A percentile compares a stretch with the other conserved stretches of the same genome.
Conservation (phyloP, 2,113 vertebrate genomes). For the Chionomys nivalis region DNA sequence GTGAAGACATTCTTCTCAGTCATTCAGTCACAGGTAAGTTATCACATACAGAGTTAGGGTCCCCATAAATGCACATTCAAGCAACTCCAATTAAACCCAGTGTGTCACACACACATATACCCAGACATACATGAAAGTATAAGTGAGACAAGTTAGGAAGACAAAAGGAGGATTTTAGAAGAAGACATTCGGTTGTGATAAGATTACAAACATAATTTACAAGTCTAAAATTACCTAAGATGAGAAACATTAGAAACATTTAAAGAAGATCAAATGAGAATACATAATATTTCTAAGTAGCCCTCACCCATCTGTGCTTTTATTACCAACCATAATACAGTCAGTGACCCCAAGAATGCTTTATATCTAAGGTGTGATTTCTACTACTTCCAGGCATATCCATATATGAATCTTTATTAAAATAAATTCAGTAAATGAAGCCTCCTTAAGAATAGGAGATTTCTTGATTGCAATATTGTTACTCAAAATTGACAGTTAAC, state of each 20-base stretch:
- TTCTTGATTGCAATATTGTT: background rate
- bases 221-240: background rate
- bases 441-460: background rate
- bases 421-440: conserved; percentile 14
- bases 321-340: conserved; percentile 3
- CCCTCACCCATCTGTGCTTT: background rate
- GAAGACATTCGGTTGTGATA: background rate
- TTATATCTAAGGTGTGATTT: background rate
- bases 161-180: too few species aligned
- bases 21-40: background rate
- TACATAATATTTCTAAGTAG: background rate
- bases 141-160: background rate
- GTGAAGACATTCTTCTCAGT: background rate
- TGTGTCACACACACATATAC: background rate
- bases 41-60: background rate
- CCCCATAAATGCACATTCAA: background rate
- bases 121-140: background rate
- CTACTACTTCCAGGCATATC: background rate
- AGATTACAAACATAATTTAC: background rate
- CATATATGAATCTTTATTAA: background rate
- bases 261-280: background rate
- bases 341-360: background rate
- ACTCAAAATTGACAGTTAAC: conserved; percentile 12
- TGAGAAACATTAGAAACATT: background rate
- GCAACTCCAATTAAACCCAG: background rate